Evolutionary conservation across 2,797 vertebrate species (phyloP).

Genomic region (Allobates femoralis): DNA sequence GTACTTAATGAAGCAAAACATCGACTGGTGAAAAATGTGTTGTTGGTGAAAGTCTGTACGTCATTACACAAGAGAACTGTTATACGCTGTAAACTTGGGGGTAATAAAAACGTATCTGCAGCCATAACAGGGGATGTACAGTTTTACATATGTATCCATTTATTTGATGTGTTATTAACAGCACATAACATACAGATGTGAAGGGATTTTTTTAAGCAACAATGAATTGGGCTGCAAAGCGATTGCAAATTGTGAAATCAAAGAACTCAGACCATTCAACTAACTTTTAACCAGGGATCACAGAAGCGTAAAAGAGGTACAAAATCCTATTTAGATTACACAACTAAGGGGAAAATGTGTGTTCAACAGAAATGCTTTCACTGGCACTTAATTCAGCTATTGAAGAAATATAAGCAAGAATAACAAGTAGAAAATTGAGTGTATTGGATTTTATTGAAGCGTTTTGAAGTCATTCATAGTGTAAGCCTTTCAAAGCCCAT

Average conservation of each 20-base stretch:
- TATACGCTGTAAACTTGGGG: neutral
- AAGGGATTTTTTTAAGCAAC: neutral
- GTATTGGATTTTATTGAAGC: constrained; percentile 1
- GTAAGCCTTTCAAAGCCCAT: neutral
- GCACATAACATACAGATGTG: neutral
- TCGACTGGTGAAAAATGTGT: constrained; percentile 50
- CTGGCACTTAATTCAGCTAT: neutral
- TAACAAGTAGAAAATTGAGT: constrained; percentile 28
- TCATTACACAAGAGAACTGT: constrained; percentile 37
- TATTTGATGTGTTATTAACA: constrained; percentile 2
- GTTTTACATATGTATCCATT: too few species aligned
- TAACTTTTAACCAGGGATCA: constrained; percentile 18
- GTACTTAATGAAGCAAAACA: constrained; percentile 47
- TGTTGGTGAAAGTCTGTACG: constrained; percentile 18
- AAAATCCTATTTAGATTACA: constrained; percentile 5
- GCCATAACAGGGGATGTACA: neutral
- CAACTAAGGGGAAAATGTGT: neutral
- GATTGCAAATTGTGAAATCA: neutral
- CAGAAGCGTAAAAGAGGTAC: neutral
- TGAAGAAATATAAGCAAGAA: constrained; percentile 2
- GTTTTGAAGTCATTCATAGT: neutral
- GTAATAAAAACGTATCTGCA: constrained; percentile 1
- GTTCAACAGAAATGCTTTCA: constrained; percentile 16
- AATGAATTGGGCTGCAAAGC: neutral
- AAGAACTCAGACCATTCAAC: neutral